These are phyloP conservation scores for Nezara viridula DNA, from an alignment of 2,888 invertebrate genomes.

Conservation along the genomic window DNA sequence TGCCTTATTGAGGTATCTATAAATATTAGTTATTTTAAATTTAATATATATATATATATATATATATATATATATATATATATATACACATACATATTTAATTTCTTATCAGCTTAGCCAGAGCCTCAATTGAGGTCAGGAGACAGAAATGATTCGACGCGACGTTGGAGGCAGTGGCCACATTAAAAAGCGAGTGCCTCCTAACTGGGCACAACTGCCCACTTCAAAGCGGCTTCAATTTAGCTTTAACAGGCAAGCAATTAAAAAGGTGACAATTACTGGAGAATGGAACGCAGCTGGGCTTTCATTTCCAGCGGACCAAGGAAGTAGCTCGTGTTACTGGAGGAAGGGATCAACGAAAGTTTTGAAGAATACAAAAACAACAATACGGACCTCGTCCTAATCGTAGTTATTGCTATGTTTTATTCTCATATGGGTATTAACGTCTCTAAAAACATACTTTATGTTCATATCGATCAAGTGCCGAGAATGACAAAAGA, in stretches of 20 bases:
- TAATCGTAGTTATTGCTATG: no score
- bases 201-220: background rate
- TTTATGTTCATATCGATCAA: no score
- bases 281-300: background rate
- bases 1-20: no score
- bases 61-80: no score
- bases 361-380: no score
- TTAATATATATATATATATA: no score
- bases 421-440: no score
- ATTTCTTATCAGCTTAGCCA: background rate
- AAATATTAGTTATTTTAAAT: no score
- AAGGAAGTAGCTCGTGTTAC: background rate
- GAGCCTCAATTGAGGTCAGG: background rate
- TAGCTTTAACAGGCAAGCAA: conserved; percentile 26
- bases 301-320: background rate
- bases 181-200: background rate
- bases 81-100: background rate
- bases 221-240: conserved; percentile 37
- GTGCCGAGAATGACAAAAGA: no score
- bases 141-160: background rate
- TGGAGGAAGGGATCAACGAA: background rate
- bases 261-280: conserved; percentile 38
- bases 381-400: no score
- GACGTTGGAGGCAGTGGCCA: background rate
- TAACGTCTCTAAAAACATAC: no score